Evolutionary conservation across 2,113 vertebrate genomes (phyloP).

Genomic region (Gorilla gorilla): DNA sequence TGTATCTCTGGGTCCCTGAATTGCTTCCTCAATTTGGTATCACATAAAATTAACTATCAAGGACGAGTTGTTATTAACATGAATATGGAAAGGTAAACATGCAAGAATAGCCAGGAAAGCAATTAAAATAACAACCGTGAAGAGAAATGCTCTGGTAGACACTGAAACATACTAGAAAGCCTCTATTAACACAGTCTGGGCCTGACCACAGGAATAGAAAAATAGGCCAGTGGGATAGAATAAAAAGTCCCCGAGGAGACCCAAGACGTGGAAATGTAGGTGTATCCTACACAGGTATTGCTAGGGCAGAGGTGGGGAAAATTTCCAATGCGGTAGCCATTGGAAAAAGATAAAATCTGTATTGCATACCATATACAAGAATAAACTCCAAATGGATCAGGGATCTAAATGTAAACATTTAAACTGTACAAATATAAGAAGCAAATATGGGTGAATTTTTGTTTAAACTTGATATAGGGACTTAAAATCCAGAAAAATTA

Average conservation of each 20-base stretch:
- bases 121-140: background rate
- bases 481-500: background rate
- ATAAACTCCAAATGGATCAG: background rate
- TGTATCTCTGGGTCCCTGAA: background rate
- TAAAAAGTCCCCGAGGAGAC: background rate
- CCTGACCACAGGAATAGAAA: background rate
- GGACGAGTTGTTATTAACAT: background rate
- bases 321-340: background rate
- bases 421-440: background rate
- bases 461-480: background rate
- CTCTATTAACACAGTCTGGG: background rate
- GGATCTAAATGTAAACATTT: background rate
- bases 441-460: background rate
- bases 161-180: background rate
- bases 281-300: background rate
- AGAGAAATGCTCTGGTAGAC: background rate
- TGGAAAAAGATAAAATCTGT: background rate
- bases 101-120: background rate
- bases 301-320: background rate
- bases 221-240: background rate
- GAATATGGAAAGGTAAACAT: background rate
- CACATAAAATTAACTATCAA: background rate
- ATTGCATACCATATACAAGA: background rate
- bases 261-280: background rate
- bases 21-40: background rate